These are phyloP conservation scores for Dysmachus trigonus DNA, from an alignment of 2,888 invertebrate genomes.

Conservation along the genomic window DNA sequence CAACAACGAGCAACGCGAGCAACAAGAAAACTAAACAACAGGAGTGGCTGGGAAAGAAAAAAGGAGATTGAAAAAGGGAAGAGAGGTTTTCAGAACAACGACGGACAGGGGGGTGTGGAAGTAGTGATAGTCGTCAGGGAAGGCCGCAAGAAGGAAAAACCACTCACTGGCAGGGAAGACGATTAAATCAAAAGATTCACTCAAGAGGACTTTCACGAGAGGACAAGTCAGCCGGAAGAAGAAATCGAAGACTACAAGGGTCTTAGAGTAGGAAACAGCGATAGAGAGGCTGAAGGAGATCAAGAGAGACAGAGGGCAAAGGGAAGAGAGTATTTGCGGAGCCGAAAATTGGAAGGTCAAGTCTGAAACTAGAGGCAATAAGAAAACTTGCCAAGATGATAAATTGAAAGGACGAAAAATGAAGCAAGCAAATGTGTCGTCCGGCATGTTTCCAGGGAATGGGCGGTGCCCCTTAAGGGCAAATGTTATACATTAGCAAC, in stretches of 20 bases:
- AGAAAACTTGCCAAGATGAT: constrained; percentile 33
- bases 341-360: constrained; percentile 30
- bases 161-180: constrained; percentile 1
- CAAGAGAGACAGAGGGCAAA: too few species aligned
- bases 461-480: constrained; percentile 12
- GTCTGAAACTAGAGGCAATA: constrained; percentile 30
- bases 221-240: not conserved
- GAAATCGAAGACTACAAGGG: not conserved
- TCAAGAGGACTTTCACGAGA: not conserved
- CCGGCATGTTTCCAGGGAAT: not conserved
- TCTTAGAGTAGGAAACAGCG: not conserved
- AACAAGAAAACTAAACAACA: not conserved
- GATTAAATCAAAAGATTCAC: constrained; percentile 38
- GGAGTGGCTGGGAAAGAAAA: too few species aligned
- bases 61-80: too few species aligned
- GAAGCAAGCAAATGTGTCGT: constrained; percentile 32
- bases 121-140: not conserved
- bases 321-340: not conserved
- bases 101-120: not conserved
- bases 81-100: too few species aligned
- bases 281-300: not conserved
- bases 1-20: not conserved
- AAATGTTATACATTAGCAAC: constrained; percentile 23
- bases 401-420: constrained; percentile 30
- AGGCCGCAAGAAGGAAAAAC: not conserved